Base-by-base conservation (phyloP, 2,888 invertebrate genomes). In the Diploptera punctata region DNA sequence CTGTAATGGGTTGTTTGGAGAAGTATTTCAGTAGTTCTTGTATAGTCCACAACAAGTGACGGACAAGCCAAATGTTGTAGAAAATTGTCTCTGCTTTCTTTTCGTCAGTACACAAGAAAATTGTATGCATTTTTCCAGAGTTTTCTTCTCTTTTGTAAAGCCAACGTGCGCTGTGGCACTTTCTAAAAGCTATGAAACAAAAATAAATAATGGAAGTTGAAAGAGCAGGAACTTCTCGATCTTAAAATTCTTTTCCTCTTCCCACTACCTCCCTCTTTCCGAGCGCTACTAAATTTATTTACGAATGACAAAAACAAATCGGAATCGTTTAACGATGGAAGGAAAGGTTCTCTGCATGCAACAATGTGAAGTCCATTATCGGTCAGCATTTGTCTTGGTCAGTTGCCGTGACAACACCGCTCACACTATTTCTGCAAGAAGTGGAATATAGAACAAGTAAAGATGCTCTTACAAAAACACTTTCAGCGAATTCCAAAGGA, bases 1-100 rank as follows among this genome's bases (percentile, higher is more conserved):
- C 16, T 26, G 57, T 13, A 47, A 47, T 10, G 47, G 47, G 47
- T 47, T 4, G 47, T 47, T n/a, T 47, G 47, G 47, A n/a, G 31
- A 57, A 57, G 57, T 31, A 16, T 29, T 52, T 31, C n/a, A 13
- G n/a, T n/a, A n/a, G n/a, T 29, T 60, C 31, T 31, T n/a, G 31
- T 19, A n/a, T 60, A 10, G 31, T 29, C 60, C n/a, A 21, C 62
- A 38, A 38, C 70, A 43, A 19, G 52, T 75, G 75, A 75, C 70
- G 73, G 75, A 75, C 75, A 75, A 79, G 81, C 79, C 80, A 83
- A 84, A 84, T 84, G 83, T 82, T 79, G 82, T 80, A 82, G 84
- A 84, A 84, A 84, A 84, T 84, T 84, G 83, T 83, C 83, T 82
- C 80, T 79, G 76, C 77, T 78, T 77, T 73, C 52, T 65, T 61